Percentiles rank a stretch among this genome's conserved stretches.
phyloP scores from a whole-genome alignment of 2,113 vertebrate species.

The Scatophagus argus region DNA sequence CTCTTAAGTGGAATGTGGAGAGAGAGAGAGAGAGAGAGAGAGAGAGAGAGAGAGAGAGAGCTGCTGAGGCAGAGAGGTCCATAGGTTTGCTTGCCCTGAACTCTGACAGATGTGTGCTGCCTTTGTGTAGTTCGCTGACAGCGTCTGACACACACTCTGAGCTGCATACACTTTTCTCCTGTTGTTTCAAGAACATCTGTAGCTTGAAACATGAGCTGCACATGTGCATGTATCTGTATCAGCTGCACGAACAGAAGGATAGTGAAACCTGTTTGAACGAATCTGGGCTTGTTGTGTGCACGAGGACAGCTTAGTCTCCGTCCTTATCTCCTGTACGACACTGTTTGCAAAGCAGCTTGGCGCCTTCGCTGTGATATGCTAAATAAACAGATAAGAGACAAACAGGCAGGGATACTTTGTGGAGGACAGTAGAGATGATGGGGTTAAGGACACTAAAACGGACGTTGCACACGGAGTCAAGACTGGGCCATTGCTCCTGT shows the following conservation, averaged over 20 bases:
- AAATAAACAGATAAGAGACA: constrained; percentile 74
- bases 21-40: constrained; percentile 37
- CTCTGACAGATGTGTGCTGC: constrained; percentile 6
- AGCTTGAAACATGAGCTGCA: constrained; percentile 41
- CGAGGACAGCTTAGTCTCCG: constrained; percentile 54
- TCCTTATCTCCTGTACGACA: constrained; percentile 68
- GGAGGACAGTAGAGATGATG: constrained; percentile 45
- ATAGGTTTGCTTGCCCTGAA: constrained; percentile 42
- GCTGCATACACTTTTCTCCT: not conserved
- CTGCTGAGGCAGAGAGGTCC: constrained; percentile 13
- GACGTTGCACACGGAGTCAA: constrained; percentile 3
- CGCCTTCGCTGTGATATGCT: constrained; percentile 66
- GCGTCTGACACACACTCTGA: not conserved
- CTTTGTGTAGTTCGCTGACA: constrained; percentile 17
- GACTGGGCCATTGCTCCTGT: constrained; percentile 24
- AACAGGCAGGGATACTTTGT: constrained; percentile 53
- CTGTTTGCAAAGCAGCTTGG: constrained; percentile 75
- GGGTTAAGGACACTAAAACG: constrained; percentile 52
- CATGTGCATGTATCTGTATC: constrained; percentile 12
- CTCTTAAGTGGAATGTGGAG: constrained; percentile 66
- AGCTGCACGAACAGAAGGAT: constrained; percentile 10
- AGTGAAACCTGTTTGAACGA: constrained; percentile 58
- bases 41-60: constrained; percentile 40
- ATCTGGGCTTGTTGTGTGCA: constrained; percentile 54
- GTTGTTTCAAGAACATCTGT: constrained; percentile 20